Percentiles rank a stretch among this genome's conserved stretches.
These are phyloP conservation scores for Scaptomyza cyrtandrae DNA, from an alignment of 2,888 invertebrate genomes.

Conservation along the genomic window DNA sequence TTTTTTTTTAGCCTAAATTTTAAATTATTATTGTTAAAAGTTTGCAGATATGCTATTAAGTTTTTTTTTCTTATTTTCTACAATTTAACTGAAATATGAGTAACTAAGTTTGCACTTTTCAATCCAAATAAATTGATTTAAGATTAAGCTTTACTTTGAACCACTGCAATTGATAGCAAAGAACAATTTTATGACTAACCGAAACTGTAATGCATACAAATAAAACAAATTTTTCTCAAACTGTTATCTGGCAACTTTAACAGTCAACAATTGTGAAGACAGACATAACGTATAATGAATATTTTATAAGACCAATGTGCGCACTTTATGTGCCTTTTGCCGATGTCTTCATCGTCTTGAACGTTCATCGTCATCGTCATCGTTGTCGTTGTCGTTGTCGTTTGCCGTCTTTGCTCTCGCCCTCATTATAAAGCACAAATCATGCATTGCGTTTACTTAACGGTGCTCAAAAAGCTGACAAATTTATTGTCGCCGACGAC, in stretches of 20 bases:
- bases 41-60: too few species aligned
- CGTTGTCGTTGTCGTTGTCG: constrained; percentile 2
- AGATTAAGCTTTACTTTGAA: neutral
- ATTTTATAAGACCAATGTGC: constrained; percentile 52
- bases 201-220: constrained; percentile 18
- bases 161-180: neutral
- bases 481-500: constrained; percentile 77
- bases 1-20: too few species aligned
- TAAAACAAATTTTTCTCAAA: constrained; percentile 9
- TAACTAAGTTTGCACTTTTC: too few species aligned
- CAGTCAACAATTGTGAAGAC: neutral
- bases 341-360: constrained; percentile 40
- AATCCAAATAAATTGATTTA: neutral
- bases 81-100: too few species aligned
- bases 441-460: constrained; percentile 80
- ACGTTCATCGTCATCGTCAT: constrained; percentile 23
- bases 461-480: constrained; percentile 74
- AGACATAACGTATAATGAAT: constrained; percentile 44
- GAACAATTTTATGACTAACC: constrained; percentile 19
- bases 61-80: too few species aligned
- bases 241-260: constrained; percentile 14
- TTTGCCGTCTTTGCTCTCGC: constrained; percentile 34
- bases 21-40: too few species aligned
- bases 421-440: constrained; percentile 81
- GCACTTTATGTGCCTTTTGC: constrained; percentile 27